Evolutionary conservation across 1,140 invertebrate genomes (phyloP), one percentile per base, ranked within the genome.

Genomic region (Bombus ignitus): DNA sequence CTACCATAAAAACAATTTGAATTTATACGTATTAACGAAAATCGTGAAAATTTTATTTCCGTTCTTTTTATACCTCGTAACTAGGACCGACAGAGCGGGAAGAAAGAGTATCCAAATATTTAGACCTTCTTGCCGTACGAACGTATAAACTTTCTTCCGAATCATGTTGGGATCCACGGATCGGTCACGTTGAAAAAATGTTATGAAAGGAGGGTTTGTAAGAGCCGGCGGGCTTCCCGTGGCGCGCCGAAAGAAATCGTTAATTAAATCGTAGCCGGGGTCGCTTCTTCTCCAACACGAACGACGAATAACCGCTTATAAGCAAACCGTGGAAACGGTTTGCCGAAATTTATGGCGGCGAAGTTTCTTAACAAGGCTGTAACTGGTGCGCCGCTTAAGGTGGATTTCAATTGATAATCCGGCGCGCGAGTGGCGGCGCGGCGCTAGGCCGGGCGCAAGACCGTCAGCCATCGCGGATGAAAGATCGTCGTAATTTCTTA

Each of bases 321-420:
- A 62, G 68, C 83, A 80, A 85, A 73, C 68, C n/a, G 66, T 44
- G 76, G 35, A 59, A 88, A 81, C 88, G 62, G 62, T 47, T 68
- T 32, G 74, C 78, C 83, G 53, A 78, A 89, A 89, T 89, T 89
- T 89, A 89, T 82, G 68, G 78, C 74, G 71, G 74, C 59, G 83
- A 82, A 89, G 44, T 88, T 88, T 86, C 87, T 89, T 89, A 89
- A 88, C 87, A 86, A 86, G 59, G 73, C 78, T 78, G 78, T 88
- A 89, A 89, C 88, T 85, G 88, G 87, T 53, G 77, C 78, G 83
- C 82, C 65, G 83, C 66, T 89, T 77, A 82, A 82, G 75, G 65
- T 57, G 62, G 88, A 57, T 79, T 74, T 78, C 87, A 82, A 89
- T 90, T 87, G 88, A 90, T 90, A 90, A 90, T 87, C 73, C 47